Evolutionary conservation across 2,113 vertebrate species (phyloP).

Genomic region (Ondatra zibethicus): DNA sequence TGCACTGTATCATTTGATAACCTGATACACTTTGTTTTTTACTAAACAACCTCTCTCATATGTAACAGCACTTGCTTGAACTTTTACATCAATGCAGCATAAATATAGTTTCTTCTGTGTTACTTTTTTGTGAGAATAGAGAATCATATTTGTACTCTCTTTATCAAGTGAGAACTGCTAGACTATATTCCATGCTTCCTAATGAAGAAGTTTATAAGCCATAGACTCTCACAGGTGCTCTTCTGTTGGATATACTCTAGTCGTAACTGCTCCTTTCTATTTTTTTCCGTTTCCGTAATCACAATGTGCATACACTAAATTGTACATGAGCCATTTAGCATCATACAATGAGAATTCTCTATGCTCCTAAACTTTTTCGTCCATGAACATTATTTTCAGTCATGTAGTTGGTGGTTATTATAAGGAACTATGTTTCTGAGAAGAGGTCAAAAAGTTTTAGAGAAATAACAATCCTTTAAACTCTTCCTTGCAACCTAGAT

Average conservation of each 20-base stretch:
- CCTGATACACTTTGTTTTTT: not conserved
- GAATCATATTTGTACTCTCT: not conserved
- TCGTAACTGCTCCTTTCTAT: not conserved
- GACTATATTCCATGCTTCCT: not conserved
- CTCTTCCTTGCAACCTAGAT: not conserved
- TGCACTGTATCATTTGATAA: slow-evolving; percentile 3
- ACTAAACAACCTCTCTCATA: not conserved
- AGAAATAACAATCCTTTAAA: not conserved
- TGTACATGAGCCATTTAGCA: not conserved
- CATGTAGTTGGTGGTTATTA: not conserved
- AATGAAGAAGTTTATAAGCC: not conserved
- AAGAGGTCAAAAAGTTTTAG: not conserved
- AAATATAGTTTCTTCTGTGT: not conserved
- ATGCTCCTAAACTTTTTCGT: not conserved
- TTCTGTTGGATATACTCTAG: not conserved
- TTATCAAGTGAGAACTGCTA: not conserved
- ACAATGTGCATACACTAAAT: not conserved
- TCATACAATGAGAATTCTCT: not conserved
- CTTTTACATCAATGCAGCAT: not conserved
- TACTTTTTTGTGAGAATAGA: not conserved
- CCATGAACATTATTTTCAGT: not conserved
- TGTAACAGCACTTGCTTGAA: not conserved
- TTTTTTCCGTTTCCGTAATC: not conserved
- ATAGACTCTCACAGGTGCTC: not conserved
- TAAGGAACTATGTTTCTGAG: slow-evolving; percentile 10